These are phyloP conservation scores for Oreamnos americanus DNA, from an alignment of 2,113 vertebrate species.

Conservation along the genomic window DNA sequence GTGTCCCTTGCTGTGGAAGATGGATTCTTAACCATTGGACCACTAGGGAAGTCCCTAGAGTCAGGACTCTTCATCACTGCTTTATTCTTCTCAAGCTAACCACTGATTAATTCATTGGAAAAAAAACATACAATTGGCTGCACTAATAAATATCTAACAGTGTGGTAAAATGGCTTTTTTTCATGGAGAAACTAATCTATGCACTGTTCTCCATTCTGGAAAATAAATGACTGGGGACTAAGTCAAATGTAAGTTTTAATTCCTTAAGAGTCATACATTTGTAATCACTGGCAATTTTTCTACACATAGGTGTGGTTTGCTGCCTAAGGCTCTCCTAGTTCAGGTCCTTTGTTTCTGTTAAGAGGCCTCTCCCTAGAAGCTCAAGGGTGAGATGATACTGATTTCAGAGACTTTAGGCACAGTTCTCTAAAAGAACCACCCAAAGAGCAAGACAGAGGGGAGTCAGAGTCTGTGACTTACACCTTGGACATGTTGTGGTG, in stretches of 20 bases:
- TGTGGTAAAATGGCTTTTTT: not conserved
- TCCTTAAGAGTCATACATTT: slow-evolving; percentile 29
- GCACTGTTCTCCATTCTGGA: not conserved
- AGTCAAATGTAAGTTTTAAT: slow-evolving; percentile 20
- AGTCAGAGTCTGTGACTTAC: not conserved
- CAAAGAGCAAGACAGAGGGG: not conserved
- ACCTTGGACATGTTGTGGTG: not conserved
- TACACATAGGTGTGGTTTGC: slow-evolving; percentile 16
- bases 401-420: not conserved
- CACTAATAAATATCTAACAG: not conserved
- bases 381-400: not conserved
- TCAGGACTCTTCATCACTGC: not conserved
- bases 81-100: not conserved
- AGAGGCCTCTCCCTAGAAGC: not conserved
- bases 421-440: not conserved
- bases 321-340: not conserved
- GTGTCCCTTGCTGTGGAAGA: not conserved
- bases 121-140: not conserved
- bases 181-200: not conserved
- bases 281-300: not conserved
- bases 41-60: not conserved
- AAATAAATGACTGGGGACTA: not conserved
- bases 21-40: not conserved
- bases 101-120: not conserved
- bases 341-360: not conserved